Base-by-base conservation (phyloP, 2,113 vertebrate species). In the Trochalopteron elliotii region DNA sequence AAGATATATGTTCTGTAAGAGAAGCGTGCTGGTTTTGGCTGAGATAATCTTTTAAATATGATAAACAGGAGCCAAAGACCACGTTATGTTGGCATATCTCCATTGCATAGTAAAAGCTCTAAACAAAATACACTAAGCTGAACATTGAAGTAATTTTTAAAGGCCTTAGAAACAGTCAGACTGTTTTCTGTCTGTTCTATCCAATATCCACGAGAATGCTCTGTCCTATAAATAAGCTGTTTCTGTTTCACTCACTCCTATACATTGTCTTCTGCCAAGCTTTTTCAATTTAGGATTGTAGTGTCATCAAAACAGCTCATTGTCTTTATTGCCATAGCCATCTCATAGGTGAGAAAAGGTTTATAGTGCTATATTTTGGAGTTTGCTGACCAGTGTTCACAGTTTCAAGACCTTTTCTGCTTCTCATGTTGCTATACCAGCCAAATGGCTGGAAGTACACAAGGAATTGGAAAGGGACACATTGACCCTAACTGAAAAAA, bases 41-140 rank as follows among this genome's bases (percentile, higher is more conserved):
- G 49, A 47, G 64, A 44, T 49, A 84, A 49, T 72, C 12, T 63
- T 92, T 95, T 80, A 83, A 90, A 97, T 89, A 77, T 91, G 55
- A 91, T 74, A 93, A 94, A 81, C 47, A 74, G 30, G 49, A 95
- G 79, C 3, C 33, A 52, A 70, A 68, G 68, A 27, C 7, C 90
- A 75, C 28, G 13, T 64, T 84, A 44, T 87, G 16, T 27, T 31
- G n/a, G 6, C 5, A 2, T 56, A 59, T 67, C 19, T 72, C 42
- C 64, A 20, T 14, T 59, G 27, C 56, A 74, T 31, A 90, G 78
- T 78, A 31, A 72, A 90, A 69, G 8, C 15, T 61, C 42, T 81
- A 75, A 64, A 21, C 8, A 77, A 79, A 81, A 87, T 63, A 61
- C 21, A 74, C 4, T 28, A 44, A 67, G 20, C 7, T 67, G 42